Percentiles rank a stretch among this genome's conserved stretches.
phyloP scores from a whole-genome alignment of 2,888 invertebrate species.

The Dryococelus australis region DNA sequence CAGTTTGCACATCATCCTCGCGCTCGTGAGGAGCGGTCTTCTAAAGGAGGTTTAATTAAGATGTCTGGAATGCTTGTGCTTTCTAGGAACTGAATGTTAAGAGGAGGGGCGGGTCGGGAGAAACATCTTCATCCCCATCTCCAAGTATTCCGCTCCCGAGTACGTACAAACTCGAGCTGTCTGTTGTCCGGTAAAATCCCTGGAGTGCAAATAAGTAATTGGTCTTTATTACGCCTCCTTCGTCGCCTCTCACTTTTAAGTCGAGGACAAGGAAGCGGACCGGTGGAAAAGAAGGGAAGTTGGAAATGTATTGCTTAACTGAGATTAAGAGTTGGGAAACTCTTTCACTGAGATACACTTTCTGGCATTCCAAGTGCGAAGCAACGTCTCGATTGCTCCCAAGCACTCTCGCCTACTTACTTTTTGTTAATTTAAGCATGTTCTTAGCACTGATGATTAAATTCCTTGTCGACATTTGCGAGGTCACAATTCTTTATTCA shows the following conservation, averaged over 20 bases:
- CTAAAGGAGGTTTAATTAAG: neutral
- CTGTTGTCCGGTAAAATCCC: neutral
- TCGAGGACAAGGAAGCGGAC: neutral
- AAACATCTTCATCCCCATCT: neutral
- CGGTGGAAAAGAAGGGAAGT: neutral
- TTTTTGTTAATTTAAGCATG: neutral
- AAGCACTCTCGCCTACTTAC: neutral
- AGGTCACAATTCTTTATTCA: neutral
- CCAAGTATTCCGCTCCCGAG: neutral
- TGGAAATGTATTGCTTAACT: conserved; percentile 6
- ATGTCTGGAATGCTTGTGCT: conserved; percentile 1
- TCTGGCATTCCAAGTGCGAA: neutral
- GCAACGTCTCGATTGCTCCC: neutral
- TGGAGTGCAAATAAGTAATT: conserved; percentile 6
- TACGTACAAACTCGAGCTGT: neutral
- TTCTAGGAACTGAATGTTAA: neutral
- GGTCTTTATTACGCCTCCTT: neutral
- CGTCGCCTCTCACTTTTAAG: neutral
- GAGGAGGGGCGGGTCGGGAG: neutral
- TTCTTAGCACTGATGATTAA: neutral
- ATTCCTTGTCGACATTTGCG: neutral
- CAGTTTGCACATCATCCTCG: too few relatives aligned
- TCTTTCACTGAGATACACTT: neutral
- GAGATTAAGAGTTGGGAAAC: neutral
- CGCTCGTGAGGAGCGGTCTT: neutral